A percentile compares a stretch with the other conserved stretches of the same genome.
Conservation (phyloP, 2,797 vertebrate genomes). For the Xenopus petersii region DNA sequence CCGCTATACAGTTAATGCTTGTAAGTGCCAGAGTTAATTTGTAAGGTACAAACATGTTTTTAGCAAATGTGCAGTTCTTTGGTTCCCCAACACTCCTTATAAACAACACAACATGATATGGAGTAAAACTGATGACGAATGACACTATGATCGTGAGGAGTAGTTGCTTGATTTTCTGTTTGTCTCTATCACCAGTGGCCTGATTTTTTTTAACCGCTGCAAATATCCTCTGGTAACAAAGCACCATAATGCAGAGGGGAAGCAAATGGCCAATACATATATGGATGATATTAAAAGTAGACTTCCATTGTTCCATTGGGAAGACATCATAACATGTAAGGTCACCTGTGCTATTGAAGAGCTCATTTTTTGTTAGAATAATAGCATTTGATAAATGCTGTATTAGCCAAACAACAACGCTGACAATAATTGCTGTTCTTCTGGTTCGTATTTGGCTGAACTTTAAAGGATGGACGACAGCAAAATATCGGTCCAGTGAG, state of each 20-base stretch:
- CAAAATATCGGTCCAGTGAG: slow-evolving; percentile 79
- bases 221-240: slow-evolving; percentile 74
- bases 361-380: slow-evolving; percentile 65
- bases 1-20: slow-evolving; percentile 78
- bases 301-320: slow-evolving; percentile 62
- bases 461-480: slow-evolving; percentile 79
- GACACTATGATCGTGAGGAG: slow-evolving; percentile 70
- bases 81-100: slow-evolving; percentile 63
- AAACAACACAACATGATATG: slow-evolving; percentile 75
- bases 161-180: slow-evolving; percentile 69
- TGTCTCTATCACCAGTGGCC: slow-evolving; percentile 73
- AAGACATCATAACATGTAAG: slow-evolving; percentile 73
- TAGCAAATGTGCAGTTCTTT: slow-evolving; percentile 5
- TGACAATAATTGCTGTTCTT: slow-evolving; percentile 62
- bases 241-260: slow-evolving; percentile 69
- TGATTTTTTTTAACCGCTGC: slow-evolving; percentile 71
- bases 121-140: slow-evolving; percentile 80
- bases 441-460: slow-evolving; percentile 68
- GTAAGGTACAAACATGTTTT: slow-evolving; percentile 60
- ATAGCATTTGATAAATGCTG: slow-evolving; percentile 68
- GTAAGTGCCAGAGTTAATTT: slow-evolving; percentile 74
- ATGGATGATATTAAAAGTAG: slow-evolving; percentile 60
- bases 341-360: slow-evolving; percentile 50
- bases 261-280: slow-evolving; percentile 71
- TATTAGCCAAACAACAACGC: slow-evolving; percentile 69